Percentiles rank a stretch among this genome's conserved stretches.
Conservation (phyloP, 1,140 invertebrate species). For the Trialeurodes vaporariorum region DNA sequence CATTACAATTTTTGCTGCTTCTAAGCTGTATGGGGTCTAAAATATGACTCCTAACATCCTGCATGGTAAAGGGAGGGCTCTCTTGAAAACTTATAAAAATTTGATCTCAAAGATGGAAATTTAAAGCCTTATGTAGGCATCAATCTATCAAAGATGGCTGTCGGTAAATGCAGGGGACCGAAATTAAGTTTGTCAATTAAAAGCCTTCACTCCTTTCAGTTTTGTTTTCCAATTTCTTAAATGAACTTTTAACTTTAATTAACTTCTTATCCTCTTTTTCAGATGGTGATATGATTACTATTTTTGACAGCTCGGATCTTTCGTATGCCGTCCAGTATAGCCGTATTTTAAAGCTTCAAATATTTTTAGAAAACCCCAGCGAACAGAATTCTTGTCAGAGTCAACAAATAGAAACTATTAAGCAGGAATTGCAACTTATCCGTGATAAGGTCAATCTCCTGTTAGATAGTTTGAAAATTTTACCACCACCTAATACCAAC, state of each 20-base stretch:
- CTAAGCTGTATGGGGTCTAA: too few species aligned
- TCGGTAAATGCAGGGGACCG: too few species aligned
- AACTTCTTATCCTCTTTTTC: constrained; percentile 26
- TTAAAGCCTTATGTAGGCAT: too few species aligned
- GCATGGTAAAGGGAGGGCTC: too few species aligned
- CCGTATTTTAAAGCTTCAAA: constrained; percentile 51
- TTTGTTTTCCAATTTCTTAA: constrained; percentile 7
- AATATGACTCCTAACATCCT: too few species aligned
- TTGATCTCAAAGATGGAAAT: too few species aligned
- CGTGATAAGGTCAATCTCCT: constrained; percentile 46
- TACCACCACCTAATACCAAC: constrained; percentile 6
- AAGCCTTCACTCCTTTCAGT: not conserved
- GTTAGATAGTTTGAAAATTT: constrained; percentile 41
- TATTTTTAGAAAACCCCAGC: constrained; percentile 35
- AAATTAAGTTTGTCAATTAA: not conserved
- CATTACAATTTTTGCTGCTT: too few species aligned
- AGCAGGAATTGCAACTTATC: constrained; percentile 43
- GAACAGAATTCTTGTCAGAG: constrained; percentile 23
- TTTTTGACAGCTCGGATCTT: constrained; percentile 60
- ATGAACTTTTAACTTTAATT: constrained; percentile 4
- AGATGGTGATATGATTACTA: constrained; percentile 64
- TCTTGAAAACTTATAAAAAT: too few species aligned
- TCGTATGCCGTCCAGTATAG: constrained; percentile 61
- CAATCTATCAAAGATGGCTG: too few species aligned
- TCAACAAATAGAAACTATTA: constrained; percentile 37